Base-by-base conservation (phyloP, 2,888 invertebrate genomes). In the Pantelozetes paolii region DNA sequence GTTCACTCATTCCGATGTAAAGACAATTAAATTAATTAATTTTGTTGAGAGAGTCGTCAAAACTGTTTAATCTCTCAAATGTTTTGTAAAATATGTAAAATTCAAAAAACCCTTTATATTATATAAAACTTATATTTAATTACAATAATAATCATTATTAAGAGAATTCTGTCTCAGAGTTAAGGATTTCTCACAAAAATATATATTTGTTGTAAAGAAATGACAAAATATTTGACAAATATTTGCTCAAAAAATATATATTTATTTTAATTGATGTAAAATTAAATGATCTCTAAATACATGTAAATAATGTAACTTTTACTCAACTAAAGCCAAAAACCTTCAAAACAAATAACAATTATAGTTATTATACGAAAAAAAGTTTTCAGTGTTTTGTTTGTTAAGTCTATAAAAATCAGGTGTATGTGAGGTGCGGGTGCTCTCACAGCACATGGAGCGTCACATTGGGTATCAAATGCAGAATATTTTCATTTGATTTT, bases 201-300 rank as follows among this genome's bases (percentile, higher is more conserved):
- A 26, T 40, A 67, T 42, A 67, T 26, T 67, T 67, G 40, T 67
- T 67, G 67, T 67, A 67, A 42, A 67, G 40, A 3, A 26, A 26
- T 54, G 18, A 32, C 11, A 67, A 59, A 67, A 67, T 32, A 62
- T 32, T 36, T 40, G 40, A 40, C 20, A 67, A 64, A 67, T 42
- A 67, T 67, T 67, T 67, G 67, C 67, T 67, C 67, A 67, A 67
- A 23, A 42, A 64, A 32, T n/a, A 20, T n/a, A 23, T 67, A 67
- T 42, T 67, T 67, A 67, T 67, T 67, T 62, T 32, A 67, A 32
- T 67, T 32, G n/a, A 30, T 59, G 32, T 67, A 40, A 23, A 67
- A 36, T 42, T 42, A 42, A 30, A 32, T 67, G 67, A 67, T 67
- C 67, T 67, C 67, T 23, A 67, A 67, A 62, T 62, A 23, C 20